Base-by-base conservation (phyloP, 2,113 vertebrate species). In the Silurus meridionalis region DNA sequence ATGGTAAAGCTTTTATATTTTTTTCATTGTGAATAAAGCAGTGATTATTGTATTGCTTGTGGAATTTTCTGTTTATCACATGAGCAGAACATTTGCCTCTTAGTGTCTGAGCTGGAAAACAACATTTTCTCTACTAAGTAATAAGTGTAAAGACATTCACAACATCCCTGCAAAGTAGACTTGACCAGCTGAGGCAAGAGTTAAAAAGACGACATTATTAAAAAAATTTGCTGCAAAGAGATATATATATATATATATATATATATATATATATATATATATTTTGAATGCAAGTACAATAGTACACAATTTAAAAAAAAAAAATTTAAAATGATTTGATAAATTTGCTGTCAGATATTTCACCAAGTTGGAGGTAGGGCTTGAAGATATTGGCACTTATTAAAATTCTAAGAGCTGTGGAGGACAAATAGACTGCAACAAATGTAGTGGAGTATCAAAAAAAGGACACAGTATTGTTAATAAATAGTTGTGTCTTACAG, bases 311-410 rank as follows among this genome's bases (percentile, higher is more conserved):
- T 3, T 2, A 19, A n/a, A 58, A 78, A 23, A 83, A 72, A 83
- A 84, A 63, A 0, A 13, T n/a, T 46, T 28, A 53, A 63, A 66
- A 53, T 28, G n/a, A 52, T 46, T n/a, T 83, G 46, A 67, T 74
- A 74, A 83, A 55, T 67, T 37, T 67, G 58, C 21, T 48, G n/a
- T 75, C 17, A 13, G 48, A 55, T 58, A 64, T 67, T 86, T 67
- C 60, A 83, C 75, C 78, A 64, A 37, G 63, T 77, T 82, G 21
- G 89, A 90, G 89, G 89, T 88, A 90, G 87, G 84, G 84, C 57
- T 84, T 72, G n/a, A 84, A 67, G 58, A 21, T 77, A 23, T 50
- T 71, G 83, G 85, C 84, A 86, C 89, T 50, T 72, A 48, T 57
- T 82, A 67, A 63, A 88, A 86, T n/a, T 14, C 52, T 78, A 85